A percentile compares a stretch with the other conserved stretches of the same genome.
Evolutionary conservation across 2,888 invertebrate species (phyloP).

Genomic region (Xestoiulus laeticollis): DNA sequence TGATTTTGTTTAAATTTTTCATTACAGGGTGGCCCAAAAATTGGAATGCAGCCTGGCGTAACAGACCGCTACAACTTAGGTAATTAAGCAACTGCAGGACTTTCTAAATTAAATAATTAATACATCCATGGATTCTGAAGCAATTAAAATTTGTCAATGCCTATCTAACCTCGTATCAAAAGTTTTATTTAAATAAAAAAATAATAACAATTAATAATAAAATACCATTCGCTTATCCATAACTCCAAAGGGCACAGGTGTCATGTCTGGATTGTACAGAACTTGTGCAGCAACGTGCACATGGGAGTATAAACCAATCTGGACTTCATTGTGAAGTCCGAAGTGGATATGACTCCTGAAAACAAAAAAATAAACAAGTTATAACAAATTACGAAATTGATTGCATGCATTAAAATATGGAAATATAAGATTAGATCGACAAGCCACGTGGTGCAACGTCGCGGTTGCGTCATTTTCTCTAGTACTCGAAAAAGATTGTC

Average conservation of each 20-base stretch:
- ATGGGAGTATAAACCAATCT: slow-evolving; percentile 91
- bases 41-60: too few species aligned
- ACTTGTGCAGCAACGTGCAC: slow-evolving; percentile 87
- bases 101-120: too few species aligned
- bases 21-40: too few species aligned
- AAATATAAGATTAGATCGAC: not conserved
- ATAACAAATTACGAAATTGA: not conserved
- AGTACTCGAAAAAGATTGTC: too few species aligned
- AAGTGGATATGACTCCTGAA: slow-evolving; percentile 90
- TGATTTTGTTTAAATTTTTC: too few species aligned
- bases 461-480: not conserved
- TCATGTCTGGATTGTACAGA: slow-evolving; percentile 84
- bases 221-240: slow-evolving; percentile 88
- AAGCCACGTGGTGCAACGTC: not conserved
- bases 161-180: too few species aligned
- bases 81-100: too few species aligned
- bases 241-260: slow-evolving; percentile 88
- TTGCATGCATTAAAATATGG: not conserved
- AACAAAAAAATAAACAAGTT: slow-evolving; percentile 57
- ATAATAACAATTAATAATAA: too few species aligned
- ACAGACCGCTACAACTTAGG: too few species aligned
- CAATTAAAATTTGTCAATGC: not conserved
- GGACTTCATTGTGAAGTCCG: slow-evolving; percentile 85
- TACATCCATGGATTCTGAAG: too few species aligned
- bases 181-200: not conserved